Evolutionary conservation across 2,888 invertebrate species (phyloP).

Genomic region (Parelbella ahira): DNA sequence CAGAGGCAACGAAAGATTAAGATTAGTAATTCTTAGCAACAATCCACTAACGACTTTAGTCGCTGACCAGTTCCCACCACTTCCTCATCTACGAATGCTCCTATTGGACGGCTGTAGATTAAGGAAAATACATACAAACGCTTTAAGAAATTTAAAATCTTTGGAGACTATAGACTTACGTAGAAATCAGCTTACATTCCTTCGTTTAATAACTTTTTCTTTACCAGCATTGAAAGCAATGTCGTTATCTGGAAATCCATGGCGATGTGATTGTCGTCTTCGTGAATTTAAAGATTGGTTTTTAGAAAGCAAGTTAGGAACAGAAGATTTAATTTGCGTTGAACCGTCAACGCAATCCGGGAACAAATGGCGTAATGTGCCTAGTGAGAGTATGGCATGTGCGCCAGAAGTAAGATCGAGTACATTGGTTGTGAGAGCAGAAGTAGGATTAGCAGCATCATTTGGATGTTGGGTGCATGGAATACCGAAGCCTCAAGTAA

Average conservation of each 20-base stretch:
- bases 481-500: slow-evolving; percentile 90
- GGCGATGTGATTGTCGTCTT: slow-evolving; percentile 94
- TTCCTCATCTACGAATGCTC: slow-evolving; percentile 89
- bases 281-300: slow-evolving; percentile 92
- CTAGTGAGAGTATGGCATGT: slow-evolving; percentile 89
- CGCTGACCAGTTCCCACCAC: slow-evolving; percentile 89
- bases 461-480: slow-evolving; percentile 90
- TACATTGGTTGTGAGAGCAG: slow-evolving; percentile 83
- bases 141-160: slow-evolving; percentile 87
- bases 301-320: slow-evolving; percentile 87
- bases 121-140: slow-evolving; percentile 86
- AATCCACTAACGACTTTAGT: slow-evolving; percentile 88
- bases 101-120: slow-evolving; percentile 91
- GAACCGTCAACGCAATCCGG: slow-evolving; percentile 86
- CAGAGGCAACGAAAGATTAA: slow-evolving; percentile 89
- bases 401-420: slow-evolving; percentile 86
- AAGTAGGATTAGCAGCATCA: slow-evolving; percentile 90
- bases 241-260: slow-evolving; percentile 91
- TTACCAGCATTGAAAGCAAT: slow-evolving; percentile 89
- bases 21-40: slow-evolving; percentile 88
- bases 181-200: slow-evolving; percentile 87
- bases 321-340: slow-evolving; percentile 86
- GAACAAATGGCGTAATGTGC: slow-evolving; percentile 88
- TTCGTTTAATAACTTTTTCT: slow-evolving; percentile 82
- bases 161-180: slow-evolving; percentile 89